phyloP scores from a whole-genome alignment of 1,140 invertebrate genomes.

The Zaprionus taronus region DNA sequence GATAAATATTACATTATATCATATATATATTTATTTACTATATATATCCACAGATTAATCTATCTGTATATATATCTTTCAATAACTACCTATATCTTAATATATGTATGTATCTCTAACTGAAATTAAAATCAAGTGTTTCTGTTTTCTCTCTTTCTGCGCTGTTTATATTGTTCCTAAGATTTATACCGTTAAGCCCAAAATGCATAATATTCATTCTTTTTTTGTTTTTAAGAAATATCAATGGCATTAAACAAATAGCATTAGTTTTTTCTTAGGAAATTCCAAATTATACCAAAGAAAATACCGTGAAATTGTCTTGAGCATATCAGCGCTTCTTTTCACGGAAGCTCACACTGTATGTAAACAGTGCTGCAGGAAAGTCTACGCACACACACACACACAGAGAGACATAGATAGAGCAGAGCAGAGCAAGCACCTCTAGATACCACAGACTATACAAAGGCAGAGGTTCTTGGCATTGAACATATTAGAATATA shows the following conservation, averaged over 20 bases:
- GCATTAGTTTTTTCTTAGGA: not conserved
- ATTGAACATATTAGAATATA: not conserved
- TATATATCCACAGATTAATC: too few species aligned
- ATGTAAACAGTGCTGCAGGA: not conserved
- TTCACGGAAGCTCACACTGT: not conserved
- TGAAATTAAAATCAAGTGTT: not conserved
- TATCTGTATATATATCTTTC: not conserved
- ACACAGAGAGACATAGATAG: not conserved
- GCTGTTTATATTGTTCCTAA: not conserved
- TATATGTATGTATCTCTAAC: not conserved
- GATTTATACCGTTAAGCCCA: not conserved
- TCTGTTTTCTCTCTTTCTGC: not conserved
- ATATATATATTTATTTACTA: too few species aligned
- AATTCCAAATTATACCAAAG: conserved; percentile 1
- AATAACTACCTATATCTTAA: not conserved
- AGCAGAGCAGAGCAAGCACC: too few species aligned
- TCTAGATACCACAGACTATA: too few species aligned
- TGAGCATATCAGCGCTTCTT: not conserved
- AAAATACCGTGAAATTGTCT: conserved; percentile 6
- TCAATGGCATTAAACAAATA: conserved; percentile 4
- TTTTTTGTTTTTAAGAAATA: not conserved
- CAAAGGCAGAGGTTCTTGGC: too few species aligned
- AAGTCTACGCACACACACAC: not conserved
- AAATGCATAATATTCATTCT: not conserved
- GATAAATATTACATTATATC: too few species aligned